Evolutionary conservation across 2,797 vertebrate genomes (phyloP).

Genomic region (Halcyon badia): DNA sequence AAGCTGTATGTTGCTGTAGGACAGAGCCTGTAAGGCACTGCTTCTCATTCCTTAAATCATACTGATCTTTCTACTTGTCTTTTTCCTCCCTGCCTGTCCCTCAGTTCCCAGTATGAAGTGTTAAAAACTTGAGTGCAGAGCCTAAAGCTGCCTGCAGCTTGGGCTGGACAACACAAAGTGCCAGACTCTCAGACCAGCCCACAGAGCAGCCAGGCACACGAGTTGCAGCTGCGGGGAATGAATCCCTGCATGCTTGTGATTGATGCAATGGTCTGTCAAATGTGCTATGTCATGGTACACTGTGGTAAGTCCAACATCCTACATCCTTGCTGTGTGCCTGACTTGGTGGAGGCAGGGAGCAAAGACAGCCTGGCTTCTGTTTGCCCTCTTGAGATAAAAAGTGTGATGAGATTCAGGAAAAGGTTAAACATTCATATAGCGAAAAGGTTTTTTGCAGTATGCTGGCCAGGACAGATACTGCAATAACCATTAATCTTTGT

Average conservation of each 20-base stretch:
- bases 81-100: background rate
- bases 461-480: background rate
- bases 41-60: background rate
- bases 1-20: background rate
- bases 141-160: background rate
- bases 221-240: background rate
- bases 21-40: background rate
- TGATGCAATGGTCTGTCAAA: background rate
- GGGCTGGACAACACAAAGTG: rapidly evolving
- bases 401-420: background rate
- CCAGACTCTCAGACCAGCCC: background rate
- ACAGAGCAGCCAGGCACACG: background rate
- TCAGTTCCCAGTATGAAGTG: background rate
- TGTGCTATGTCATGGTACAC: background rate
- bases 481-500: background rate
- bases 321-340: background rate
- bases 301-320: background rate
- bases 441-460: background rate
- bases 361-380: background rate
- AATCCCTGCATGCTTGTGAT: background rate
- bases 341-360: background rate
- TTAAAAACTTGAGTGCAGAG: background rate
- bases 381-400: background rate
- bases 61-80: background rate
- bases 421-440: background rate